Evolutionary conservation across 2,113 vertebrate genomes (phyloP), one percentile per base, ranked within the genome.

Genomic region (Cnemophilus loriae): DNA sequence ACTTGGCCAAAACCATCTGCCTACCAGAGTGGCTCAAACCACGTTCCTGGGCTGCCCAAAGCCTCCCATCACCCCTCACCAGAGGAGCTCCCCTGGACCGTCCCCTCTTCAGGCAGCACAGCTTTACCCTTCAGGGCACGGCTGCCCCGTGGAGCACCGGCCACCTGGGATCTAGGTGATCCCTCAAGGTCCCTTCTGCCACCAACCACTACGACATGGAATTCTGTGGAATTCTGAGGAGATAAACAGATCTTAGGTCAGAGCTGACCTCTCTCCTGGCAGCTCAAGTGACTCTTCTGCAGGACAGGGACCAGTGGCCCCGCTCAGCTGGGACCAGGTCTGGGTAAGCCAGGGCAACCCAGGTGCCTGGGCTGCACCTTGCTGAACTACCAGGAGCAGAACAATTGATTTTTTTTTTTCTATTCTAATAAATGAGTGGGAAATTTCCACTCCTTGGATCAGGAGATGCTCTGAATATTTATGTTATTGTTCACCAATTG

Each of bases 141-240:
- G 9, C 12, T 11, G 23, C 6, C 42, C 68, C 78, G 24, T 3
- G 15, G 49, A 39, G 46, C 50, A 47, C 7, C 0, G 0, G 15
- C 39, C 59, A 24, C 17, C 4, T 1, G 30, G 28, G 9, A 9
- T 19, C 44, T 13, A 15, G 53, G 11, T 5, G 30, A 12, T 17
- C 16, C 73, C 46, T 23, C 55, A 13, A 27, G 13, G 44, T 37
- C 32, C 35, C 13, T 59, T 32, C 46, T 33, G 47, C 46, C 79
- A 23, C 65, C 87, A 19, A 4, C 16, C 47, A 3, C 44, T 7
- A 0, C 0, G 2, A 2, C 33, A 5, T 0, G 27, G 22, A 68
- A 21, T 56, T 42, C 47, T 41, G 23, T 17, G 53, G 23, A 47
- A 49, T 69, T 42, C 46, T 26, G 41, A 42, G 30, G 27, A 52